phyloP scores from a whole-genome alignment of 2,888 invertebrate genomes.

The Lasioglossum villosulum region DNA sequence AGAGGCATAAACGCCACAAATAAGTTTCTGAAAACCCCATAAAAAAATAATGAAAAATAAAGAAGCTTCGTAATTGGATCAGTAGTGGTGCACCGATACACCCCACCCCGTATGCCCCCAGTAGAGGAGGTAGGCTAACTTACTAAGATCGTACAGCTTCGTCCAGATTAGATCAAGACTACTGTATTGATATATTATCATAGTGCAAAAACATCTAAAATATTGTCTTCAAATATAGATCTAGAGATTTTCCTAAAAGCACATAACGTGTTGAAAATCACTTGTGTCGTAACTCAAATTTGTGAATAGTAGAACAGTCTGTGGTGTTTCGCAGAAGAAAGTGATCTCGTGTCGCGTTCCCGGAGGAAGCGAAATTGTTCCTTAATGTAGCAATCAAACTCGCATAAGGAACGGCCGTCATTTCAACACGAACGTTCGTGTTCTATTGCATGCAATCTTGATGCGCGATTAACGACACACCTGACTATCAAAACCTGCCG shows the following conservation, averaged over 20 bases:
- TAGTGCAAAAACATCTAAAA: too few species aligned
- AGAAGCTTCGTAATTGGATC: too few species aligned
- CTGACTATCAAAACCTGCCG: slow-evolving; percentile 6
- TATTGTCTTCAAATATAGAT: too few species aligned
- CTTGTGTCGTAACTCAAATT: not conserved
- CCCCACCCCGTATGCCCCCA: too few species aligned
- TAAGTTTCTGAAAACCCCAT: too few species aligned
- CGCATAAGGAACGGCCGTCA: slow-evolving; percentile 4
- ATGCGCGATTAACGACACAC: slow-evolving; percentile 6
- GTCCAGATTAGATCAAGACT: too few species aligned
- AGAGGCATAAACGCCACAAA: not conserved
- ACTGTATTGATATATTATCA: too few species aligned
- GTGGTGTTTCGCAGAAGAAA: not conserved
- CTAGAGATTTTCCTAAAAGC: not conserved
- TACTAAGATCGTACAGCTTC: too few species aligned
- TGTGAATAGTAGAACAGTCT: not conserved
- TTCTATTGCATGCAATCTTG: not conserved
- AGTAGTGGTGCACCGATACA: too few species aligned
- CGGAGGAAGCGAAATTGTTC: not conserved
- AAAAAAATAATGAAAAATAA: too few species aligned
- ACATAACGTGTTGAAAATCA: not conserved
- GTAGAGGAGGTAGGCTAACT: too few species aligned
- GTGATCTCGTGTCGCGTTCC: not conserved
- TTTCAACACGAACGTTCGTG: slow-evolving; percentile 29
- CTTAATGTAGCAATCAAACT: slow-evolving; percentile 31